Percentiles rank a stretch among this genome's conserved stretches.
These are phyloP conservation scores for Solenopsis fugax DNA, from an alignment of 1,140 invertebrate species.

Conservation along the genomic window DNA sequence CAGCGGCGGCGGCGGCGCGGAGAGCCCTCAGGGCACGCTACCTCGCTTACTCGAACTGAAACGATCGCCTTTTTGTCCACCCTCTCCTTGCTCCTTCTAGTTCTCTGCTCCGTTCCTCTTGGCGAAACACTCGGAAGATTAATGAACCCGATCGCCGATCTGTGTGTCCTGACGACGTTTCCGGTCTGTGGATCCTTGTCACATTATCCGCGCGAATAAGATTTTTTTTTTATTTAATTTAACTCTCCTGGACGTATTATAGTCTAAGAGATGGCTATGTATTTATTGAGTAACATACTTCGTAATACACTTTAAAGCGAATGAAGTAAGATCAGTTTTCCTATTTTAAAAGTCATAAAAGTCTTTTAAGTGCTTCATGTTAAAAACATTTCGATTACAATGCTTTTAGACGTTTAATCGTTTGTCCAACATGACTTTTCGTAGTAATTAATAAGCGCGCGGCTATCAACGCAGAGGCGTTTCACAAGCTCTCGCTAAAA, in stretches of 20 bases:
- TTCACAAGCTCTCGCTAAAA: constrained; percentile 52
- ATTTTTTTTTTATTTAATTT: constrained; percentile 1
- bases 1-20: constrained; percentile 60
- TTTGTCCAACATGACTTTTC: constrained; percentile 6
- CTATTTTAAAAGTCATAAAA: constrained; percentile 19
- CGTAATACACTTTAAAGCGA: no score
- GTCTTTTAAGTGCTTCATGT: background rate
- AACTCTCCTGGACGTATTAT: background rate
- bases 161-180: constrained; percentile 39
- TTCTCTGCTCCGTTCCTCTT: constrained; percentile 15
- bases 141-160: constrained; percentile 30
- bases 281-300: background rate
- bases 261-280: background rate
- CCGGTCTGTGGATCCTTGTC: background rate
- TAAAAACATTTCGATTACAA: background rate
- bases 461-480: constrained; percentile 16
- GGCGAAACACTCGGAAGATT: constrained; percentile 30
- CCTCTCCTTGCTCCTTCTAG: constrained; percentile 20
- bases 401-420: background rate
- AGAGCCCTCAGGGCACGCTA: constrained; percentile 78
- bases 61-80: constrained; percentile 69
- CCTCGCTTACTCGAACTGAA: constrained; percentile 80
- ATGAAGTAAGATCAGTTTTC: background rate
- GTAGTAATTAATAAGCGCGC: constrained; percentile 28
- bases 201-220: background rate